phyloP scores from a whole-genome alignment of 2,888 invertebrate species.

The Drosophila paranaensis region DNA sequence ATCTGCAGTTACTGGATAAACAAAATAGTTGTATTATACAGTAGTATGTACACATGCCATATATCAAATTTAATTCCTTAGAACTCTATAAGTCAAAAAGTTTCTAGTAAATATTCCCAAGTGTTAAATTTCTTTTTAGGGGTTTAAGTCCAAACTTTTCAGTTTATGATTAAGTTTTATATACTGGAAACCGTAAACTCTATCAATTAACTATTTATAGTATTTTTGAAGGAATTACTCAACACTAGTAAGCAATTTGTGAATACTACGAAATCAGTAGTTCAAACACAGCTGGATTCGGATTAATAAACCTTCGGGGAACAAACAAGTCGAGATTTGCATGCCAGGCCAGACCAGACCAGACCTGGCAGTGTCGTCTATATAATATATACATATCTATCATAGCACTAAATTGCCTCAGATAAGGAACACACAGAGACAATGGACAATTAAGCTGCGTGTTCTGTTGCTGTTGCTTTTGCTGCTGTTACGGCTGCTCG shows the following conservation, averaged over 20 bases:
- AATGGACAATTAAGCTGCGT: slow-evolving; percentile 65
- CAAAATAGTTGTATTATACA: background rate
- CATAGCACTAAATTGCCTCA: slow-evolving; percentile 30
- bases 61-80: background rate
- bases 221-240: background rate
- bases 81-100: background rate
- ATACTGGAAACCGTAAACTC: background rate
- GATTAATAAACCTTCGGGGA: slow-evolving; percentile 29
- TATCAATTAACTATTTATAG: slow-evolving; percentile 8
- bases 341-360: slow-evolving; percentile 1
- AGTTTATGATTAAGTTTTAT: slow-evolving; percentile 18
- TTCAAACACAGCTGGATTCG: slow-evolving; percentile 4
- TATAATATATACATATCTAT: slow-evolving; percentile 3
- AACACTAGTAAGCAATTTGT: slow-evolving; percentile 9
- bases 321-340: slow-evolving; percentile 23
- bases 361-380: background rate
- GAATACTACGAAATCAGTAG: background rate
- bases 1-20: background rate
- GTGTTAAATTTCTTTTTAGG: background rate
- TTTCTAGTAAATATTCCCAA: background rate
- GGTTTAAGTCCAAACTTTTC: background rate
- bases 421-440: slow-evolving; percentile 13
- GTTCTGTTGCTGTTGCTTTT: slow-evolving; percentile 9
- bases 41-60: background rate
- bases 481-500: background rate